Evolutionary conservation across 2,797 vertebrate genomes (phyloP), one percentile per base, ranked within the genome.

Genomic region (Acridotheres tristis): DNA sequence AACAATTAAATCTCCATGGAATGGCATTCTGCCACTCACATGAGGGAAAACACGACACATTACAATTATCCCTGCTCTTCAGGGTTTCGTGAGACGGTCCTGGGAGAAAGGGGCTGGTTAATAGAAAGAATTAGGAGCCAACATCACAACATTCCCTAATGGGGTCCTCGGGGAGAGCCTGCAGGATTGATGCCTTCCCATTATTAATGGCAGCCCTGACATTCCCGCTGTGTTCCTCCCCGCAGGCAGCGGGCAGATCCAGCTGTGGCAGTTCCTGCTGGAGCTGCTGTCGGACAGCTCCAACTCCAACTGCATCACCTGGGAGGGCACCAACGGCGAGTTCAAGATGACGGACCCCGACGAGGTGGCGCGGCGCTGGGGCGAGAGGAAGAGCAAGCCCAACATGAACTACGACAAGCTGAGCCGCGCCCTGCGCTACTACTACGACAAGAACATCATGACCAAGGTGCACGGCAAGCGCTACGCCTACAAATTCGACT

Each of bases 361-460:
- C 1, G 98, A 99, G 97, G 98, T 99, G 78, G 98, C 98, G 20
- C 98, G 98, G 76, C 98, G 98, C 73, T 99, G 98, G 98, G 98
- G 98, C 2, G 98, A 98, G 84, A 88, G 98, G 21, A 99, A 99
- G 73, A 98, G 98, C 97, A 99, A 99, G 51, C 98, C 98, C 94
- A 98, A 99, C 95, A 99, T 99, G 98, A 99, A 99, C 98, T 99
- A 99, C 19, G 98, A 99, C 92, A 99, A 99, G 94, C 98, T 99
- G 85, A 99, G 98, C 95, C 98, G 98, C 3, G 98, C 98, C 6
- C 98, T 99, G 59, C 98, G 98, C 92, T 99, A 99, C 97, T 99
- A 99, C 96, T 99, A 99, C 3, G 98, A 99, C 96, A 99, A 99
- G 96, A 99, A 99, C 97, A 99, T 99, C 98, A 99, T 99, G 98